These are phyloP conservation scores for Phyllostomus hastatus DNA, from an alignment of 2,113 vertebrate species.

Conservation along the genomic window DNA sequence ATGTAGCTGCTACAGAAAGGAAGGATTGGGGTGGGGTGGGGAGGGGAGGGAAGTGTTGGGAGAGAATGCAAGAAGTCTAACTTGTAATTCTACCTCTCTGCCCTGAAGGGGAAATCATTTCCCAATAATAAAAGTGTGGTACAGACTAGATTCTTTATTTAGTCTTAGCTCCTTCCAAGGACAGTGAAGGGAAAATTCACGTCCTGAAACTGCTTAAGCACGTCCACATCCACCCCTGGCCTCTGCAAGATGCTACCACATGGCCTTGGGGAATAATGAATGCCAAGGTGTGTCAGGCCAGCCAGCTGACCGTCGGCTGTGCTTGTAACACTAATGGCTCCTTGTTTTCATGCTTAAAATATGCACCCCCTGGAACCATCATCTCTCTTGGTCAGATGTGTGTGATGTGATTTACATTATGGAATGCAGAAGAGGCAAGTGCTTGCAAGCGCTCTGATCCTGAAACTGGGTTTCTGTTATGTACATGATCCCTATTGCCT, in stretches of 20 bases:
- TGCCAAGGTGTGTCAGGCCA: neutral
- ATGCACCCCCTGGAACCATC: conserved; percentile 36
- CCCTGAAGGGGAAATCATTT: neutral
- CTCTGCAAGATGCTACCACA: neutral
- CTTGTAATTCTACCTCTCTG: neutral
- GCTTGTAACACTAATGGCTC: neutral
- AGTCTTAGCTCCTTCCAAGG: neutral
- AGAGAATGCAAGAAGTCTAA: neutral
- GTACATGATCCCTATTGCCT: neutral
- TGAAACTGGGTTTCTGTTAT: conserved; percentile 11
- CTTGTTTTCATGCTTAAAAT: conserved; percentile 60
- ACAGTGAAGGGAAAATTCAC: neutral
- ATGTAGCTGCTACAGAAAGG: neutral
- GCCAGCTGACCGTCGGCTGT: neutral
- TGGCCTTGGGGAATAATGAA: neutral
- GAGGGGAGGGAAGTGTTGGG: neutral
- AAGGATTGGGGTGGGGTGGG: neutral
- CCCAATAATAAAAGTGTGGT: neutral
- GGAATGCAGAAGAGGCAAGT: neutral
- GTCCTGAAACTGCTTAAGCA: neutral
- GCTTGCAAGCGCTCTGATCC: neutral
- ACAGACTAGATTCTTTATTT: neutral
- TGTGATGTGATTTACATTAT: neutral
- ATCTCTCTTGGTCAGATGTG: conserved; percentile 6
- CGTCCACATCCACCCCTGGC: neutral